Evolutionary conservation across 2,113 vertebrate species (phyloP).

Genomic region (Suncus etruscus): DNA sequence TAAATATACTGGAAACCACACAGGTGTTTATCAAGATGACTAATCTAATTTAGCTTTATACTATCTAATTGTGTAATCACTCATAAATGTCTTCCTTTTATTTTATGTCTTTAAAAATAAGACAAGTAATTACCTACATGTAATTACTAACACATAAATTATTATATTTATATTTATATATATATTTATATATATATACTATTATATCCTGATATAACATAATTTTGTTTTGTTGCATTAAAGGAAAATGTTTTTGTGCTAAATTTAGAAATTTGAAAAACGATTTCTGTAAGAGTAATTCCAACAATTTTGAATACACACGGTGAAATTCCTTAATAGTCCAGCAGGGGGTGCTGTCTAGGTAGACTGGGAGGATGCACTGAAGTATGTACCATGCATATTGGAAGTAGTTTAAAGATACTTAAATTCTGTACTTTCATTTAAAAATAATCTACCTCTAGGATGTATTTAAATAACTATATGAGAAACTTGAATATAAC

Average conservation of each 20-base stretch:
- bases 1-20: slow-evolving; percentile 29
- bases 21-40: neutral
- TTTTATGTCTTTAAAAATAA: neutral
- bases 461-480: slow-evolving; percentile 71
- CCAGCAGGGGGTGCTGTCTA: slow-evolving; percentile 76
- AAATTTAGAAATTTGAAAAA: neutral
- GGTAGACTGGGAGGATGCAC: slow-evolving; percentile 28
- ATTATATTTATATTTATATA: too few relatives aligned
- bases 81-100: neutral
- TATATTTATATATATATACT: too few relatives aligned
- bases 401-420: slow-evolving; percentile 31
- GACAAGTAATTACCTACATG: neutral
- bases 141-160: neutral
- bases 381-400: slow-evolving; percentile 10
- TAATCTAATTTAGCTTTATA: neutral
- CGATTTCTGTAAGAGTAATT: slow-evolving; percentile 4
- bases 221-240: neutral
- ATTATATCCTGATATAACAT: neutral
- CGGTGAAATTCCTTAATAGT: slow-evolving; percentile 1
- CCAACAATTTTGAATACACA: neutral
- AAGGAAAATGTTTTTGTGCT: neutral
- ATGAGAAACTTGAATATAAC: slow-evolving; percentile 71
- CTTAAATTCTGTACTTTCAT: slow-evolving; percentile 53
- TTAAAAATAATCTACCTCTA: slow-evolving; percentile 65
- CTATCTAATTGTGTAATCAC: neutral